Conservation (phyloP, 2,888 invertebrate genomes). For the Poecilobothrus nobilitatus region DNA sequence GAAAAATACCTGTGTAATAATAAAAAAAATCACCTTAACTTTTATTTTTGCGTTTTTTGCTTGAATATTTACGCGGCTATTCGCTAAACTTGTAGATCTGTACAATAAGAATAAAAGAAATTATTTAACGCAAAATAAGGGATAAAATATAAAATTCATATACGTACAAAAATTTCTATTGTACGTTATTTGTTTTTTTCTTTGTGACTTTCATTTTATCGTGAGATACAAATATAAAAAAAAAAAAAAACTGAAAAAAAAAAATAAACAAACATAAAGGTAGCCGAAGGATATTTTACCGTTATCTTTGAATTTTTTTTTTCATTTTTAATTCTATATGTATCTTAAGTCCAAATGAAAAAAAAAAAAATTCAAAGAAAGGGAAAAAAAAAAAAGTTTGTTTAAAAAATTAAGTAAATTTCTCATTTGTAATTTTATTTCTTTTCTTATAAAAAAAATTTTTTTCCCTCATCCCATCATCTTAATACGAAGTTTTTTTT, state of each 20-base stretch:
- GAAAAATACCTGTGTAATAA: neutral
- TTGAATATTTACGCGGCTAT: no score
- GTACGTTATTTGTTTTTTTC: neutral
- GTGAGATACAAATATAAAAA: neutral
- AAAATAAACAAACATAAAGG: neutral
- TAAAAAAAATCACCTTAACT: neutral
- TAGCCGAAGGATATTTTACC: conserved; percentile 6
- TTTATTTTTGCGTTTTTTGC: no score
- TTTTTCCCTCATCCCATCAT: neutral
- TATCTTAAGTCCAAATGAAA: neutral
- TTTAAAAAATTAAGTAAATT: conserved; percentile 1
- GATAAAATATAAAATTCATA: neutral
- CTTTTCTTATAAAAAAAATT: neutral
- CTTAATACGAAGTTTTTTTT: no score
- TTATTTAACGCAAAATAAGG: neutral
- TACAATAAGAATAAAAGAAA: neutral
- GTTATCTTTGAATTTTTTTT: neutral
- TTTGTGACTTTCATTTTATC: neutral
- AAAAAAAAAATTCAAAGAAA: neutral
- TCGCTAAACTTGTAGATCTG: neutral
- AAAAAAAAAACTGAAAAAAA: no score
- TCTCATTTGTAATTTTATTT: conserved; percentile 1
- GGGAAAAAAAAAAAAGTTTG: neutral
- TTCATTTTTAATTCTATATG: neutral
- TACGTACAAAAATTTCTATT: neutral